Percentiles rank a stretch among this genome's conserved stretches.
Evolutionary conservation across 2,797 vertebrate genomes (phyloP).

Genomic region (Oreonectes daqikongensis): DNA sequence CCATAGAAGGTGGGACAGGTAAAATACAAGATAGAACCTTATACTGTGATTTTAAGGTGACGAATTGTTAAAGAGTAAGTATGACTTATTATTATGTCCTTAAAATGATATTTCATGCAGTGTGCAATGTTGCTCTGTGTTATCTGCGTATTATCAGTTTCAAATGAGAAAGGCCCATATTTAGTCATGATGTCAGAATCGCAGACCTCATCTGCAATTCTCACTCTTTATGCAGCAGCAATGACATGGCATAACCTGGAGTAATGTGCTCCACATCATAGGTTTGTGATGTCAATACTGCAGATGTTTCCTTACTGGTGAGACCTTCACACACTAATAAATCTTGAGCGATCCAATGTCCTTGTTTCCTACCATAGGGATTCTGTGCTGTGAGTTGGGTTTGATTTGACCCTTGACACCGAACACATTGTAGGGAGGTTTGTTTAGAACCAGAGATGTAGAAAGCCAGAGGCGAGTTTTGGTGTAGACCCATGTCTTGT

Average conservation of each 20-base stretch:
- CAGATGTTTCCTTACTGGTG: background rate
- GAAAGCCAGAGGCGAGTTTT: background rate
- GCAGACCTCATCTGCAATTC: background rate
- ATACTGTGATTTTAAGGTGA: no score
- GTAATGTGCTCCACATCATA: background rate
- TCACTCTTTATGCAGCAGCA: background rate
- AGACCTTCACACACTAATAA: slow-evolving; percentile 16
- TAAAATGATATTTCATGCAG: no score
- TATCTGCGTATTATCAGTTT: background rate
- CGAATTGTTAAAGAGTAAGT: no score
- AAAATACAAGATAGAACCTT: no score
- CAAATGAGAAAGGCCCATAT: background rate
- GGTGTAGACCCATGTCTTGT: no score
- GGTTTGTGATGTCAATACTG: background rate
- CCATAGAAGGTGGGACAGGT: no score
- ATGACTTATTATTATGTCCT: no score
- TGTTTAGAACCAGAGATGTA: slow-evolving; percentile 3
- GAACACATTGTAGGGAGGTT: slow-evolving; percentile 15
- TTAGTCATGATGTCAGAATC: background rate
- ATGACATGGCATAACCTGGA: background rate
- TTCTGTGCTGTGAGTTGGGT: background rate
- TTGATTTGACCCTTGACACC: slow-evolving; percentile 39
- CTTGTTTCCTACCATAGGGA: slow-evolving; percentile 5
- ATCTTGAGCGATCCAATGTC: background rate
- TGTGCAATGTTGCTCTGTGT: no score